Evolutionary conservation across 2,113 vertebrate species (phyloP).

Genomic region (Serinus canaria): DNA sequence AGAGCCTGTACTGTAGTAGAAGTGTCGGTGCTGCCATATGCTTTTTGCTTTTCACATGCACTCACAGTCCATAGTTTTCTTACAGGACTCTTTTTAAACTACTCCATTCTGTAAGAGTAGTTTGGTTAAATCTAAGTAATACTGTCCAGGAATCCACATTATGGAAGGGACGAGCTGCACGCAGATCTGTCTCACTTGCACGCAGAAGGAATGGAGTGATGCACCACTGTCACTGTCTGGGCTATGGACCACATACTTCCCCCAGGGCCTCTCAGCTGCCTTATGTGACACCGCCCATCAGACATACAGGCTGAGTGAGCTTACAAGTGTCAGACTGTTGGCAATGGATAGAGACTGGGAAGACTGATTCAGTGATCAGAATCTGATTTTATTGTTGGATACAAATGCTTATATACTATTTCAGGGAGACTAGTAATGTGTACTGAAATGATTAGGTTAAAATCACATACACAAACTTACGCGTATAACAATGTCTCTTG

Average conservation of each 20-base stretch:
- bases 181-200: background rate
- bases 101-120: background rate
- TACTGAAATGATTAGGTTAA: too few relatives aligned
- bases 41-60: background rate
- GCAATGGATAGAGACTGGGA: too few relatives aligned
- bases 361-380: too few relatives aligned
- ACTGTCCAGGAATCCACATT: background rate
- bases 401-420: too few relatives aligned
- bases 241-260: background rate
- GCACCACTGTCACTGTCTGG: rapidly evolving
- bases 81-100: background rate
- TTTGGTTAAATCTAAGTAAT: background rate
- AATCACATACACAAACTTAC: too few relatives aligned
- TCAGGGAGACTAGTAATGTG: too few relatives aligned
- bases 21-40: background rate
- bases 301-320: background rate
- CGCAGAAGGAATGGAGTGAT: background rate
- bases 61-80: background rate
- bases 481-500: too few relatives aligned
- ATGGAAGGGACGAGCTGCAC: background rate
- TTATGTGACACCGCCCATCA: background rate
- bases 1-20: background rate
- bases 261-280: background rate
- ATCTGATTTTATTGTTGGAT: too few relatives aligned
- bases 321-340: background rate